These are phyloP conservation scores for Hipposideros larvatus DNA, from an alignment of 2,797 vertebrate genomes.

Conservation along the genomic window DNA sequence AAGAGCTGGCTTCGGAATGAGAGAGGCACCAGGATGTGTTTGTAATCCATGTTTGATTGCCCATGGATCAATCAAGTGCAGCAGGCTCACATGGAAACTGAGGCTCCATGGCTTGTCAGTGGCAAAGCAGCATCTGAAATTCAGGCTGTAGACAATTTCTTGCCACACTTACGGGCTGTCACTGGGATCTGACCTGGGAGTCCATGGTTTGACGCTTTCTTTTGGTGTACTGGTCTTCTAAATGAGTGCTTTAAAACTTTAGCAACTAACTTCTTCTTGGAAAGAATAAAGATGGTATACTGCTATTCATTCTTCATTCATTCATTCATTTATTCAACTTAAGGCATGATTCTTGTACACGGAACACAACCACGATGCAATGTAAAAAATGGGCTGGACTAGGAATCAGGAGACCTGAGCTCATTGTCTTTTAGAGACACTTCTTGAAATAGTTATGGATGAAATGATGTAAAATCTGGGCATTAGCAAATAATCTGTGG, in stretches of 20 bases:
- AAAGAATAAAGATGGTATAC: not conserved
- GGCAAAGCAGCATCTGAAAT: not conserved
- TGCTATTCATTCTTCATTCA: not conserved
- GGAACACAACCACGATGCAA: too few species aligned
- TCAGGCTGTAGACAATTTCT: not conserved
- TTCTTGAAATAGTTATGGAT: not conserved
- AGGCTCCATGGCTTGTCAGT: not conserved
- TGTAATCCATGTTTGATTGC: not conserved
- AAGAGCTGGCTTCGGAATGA: not conserved
- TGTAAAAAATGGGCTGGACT: not conserved
- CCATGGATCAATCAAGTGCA: not conserved
- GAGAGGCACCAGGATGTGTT: not conserved
- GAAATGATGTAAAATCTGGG: not conserved
- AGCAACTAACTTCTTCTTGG: constrained; percentile 29
- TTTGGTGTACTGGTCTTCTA: not conserved
- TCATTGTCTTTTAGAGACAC: not conserved
- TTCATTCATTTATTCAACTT: not conserved
- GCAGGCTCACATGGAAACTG: not conserved
- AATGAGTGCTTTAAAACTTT: not conserved
- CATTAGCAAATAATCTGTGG: not conserved
- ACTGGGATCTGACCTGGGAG: not conserved
- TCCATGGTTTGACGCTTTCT: not conserved
- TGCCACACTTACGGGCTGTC: not conserved
- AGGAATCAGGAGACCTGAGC: not conserved
- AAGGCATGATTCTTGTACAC: not conserved